Evolutionary conservation across 1,140 invertebrate species (phyloP), one percentile per base, ranked within the genome.

Genomic region (Apolygus lucorum): DNA sequence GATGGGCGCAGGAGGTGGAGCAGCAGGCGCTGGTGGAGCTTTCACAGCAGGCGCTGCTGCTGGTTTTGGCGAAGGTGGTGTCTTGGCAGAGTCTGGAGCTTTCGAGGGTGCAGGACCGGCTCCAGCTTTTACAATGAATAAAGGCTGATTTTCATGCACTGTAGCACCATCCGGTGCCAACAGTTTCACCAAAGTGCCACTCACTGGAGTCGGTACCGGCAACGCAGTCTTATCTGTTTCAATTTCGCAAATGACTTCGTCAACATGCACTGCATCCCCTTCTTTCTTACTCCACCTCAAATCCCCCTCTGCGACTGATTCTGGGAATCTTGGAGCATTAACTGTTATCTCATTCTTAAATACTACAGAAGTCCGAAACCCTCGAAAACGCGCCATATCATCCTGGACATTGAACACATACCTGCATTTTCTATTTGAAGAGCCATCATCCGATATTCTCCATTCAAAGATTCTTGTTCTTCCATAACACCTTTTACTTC

Each of bases 191-290:
- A 99, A 89, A 21, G 93, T 85, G 73, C 96, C 96, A 72, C 87
- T 79, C 25, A 84, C 86, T 1, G 95, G 94, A 1, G 95, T 83
- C 75, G 91, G 92, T 14, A 98, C 91, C 27, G 92, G 90, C 70
- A 98, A 88, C 2, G 94, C 90, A 8, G 34, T 42, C 86, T 99
- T 99, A 80, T 99, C 97, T 29, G 97, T 99, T 85, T 99, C 97
- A 74, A 99, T 95, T 84, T 99, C 95, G 76, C 90, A 89, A n/a
- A 99, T 87, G 0, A 96, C 87, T 76, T 98, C 96, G 84, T 99
- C 97, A 74, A 88, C 90, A 52, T 85, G 85, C 0, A 99, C 94
- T 69, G 85, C 83, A 77, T 99, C 96, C 0, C 96, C 96, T 62
- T 92, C 87, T 25, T 67, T 71, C 42, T 68, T 71, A 2, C 28